Evolutionary conservation across 2,888 invertebrate species (phyloP).

Genomic region (Blera fallax): DNA sequence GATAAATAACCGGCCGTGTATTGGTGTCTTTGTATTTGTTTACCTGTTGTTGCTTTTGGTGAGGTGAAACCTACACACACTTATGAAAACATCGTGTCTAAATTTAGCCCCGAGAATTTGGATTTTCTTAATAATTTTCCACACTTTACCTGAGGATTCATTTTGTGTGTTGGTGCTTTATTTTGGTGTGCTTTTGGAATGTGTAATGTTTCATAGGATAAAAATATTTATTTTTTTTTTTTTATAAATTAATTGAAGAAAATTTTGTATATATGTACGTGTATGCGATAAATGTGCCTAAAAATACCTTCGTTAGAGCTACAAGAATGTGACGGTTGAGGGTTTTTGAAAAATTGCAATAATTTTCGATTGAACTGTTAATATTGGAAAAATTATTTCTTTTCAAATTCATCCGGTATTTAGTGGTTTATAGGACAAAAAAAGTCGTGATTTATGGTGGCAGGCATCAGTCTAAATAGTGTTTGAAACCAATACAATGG

Average conservation of each 20-base stretch:
- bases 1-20: conserved; percentile 18
- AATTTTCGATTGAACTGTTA: conserved; percentile 29
- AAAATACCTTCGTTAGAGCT: conserved; percentile 33
- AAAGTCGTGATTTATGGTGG: background rate
- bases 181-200: conserved; percentile 77
- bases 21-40: conserved; percentile 56
- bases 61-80: conserved; percentile 63
- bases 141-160: conserved; percentile 79
- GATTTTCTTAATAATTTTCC: conserved; percentile 74
- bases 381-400: conserved; percentile 9
- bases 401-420: no score
- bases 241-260: conserved; percentile 67
- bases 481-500: background rate
- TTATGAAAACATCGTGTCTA: conserved; percentile 37
- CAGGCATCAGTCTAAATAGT: background rate
- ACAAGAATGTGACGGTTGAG: conserved; percentile 35
- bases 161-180: conserved; percentile 70
- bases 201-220: conserved; percentile 79
- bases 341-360: conserved; percentile 41
- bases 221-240: conserved; percentile 68
- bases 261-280: conserved; percentile 30
- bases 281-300: conserved; percentile 27
- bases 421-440: background rate
- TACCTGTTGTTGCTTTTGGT: conserved; percentile 62
- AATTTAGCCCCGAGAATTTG: conserved; percentile 64